These are phyloP conservation scores for Dufourea novaeangliae DNA, from an alignment of 1,140 invertebrate genomes.

Conservation along the genomic window DNA sequence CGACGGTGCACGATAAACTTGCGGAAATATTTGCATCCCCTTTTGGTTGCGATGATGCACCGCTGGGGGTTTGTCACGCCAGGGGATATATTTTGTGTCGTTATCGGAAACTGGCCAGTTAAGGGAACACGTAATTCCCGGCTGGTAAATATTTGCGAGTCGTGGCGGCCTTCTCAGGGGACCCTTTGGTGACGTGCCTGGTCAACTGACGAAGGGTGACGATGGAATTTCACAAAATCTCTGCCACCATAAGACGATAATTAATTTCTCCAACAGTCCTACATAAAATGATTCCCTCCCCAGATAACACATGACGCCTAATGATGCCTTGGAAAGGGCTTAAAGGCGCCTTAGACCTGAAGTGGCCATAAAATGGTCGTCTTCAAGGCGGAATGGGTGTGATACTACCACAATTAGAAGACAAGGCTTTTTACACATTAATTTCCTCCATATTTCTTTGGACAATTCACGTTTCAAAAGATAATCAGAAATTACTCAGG, in stretches of 20 bases:
- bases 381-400: too few species aligned
- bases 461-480: too few species aligned
- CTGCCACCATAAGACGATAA: too few species aligned
- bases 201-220: background rate
- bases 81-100: background rate
- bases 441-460: too few species aligned
- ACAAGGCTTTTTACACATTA: too few species aligned
- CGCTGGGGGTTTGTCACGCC: background rate
- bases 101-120: constrained; percentile 15
- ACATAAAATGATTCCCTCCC: too few species aligned
- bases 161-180: background rate
- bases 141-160: constrained; percentile 51
- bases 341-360: too few species aligned
- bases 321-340: too few species aligned
- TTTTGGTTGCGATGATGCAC: background rate
- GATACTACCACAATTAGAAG: too few species aligned
- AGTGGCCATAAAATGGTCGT: too few species aligned
- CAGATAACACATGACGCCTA: too few species aligned
- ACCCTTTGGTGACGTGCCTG: background rate
- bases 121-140: constrained; percentile 49
- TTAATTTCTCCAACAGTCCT: too few species aligned
- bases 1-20: background rate
- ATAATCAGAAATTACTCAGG: background rate
- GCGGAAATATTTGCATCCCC: background rate
- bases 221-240: constrained; percentile 2